phyloP scores from a whole-genome alignment of 2,797 vertebrate genomes.

The Syndactyla subalaris region DNA sequence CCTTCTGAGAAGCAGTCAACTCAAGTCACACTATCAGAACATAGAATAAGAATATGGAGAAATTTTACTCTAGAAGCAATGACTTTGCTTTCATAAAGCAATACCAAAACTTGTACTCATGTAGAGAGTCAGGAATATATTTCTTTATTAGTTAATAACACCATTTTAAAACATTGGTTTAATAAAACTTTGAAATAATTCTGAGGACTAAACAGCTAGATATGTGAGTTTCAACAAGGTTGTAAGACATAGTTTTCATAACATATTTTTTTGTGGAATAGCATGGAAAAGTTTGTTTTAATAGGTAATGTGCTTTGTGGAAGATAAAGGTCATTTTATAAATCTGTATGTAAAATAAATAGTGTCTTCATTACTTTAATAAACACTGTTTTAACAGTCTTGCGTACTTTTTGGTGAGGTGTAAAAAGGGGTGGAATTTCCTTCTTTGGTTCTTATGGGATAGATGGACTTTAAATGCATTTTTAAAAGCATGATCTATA shows the following conservation, averaged over 20 bases:
- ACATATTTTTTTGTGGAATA: neutral
- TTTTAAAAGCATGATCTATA: neutral
- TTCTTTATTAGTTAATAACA: neutral
- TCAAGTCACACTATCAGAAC: neutral
- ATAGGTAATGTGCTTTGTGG: neutral
- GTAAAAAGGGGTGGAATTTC: neutral
- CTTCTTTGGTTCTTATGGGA: neutral
- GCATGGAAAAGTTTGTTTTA: neutral
- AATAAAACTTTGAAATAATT: neutral
- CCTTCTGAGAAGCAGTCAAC: neutral
- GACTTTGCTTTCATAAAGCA: neutral
- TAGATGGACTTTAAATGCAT: neutral
- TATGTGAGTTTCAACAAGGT: neutral
- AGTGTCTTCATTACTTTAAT: neutral
- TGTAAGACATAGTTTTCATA: neutral
- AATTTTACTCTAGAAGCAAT: neutral
- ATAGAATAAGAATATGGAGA: neutral
- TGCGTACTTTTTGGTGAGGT: neutral
- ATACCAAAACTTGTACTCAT: neutral
- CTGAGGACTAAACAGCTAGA: neutral
- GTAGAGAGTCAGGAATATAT: neutral
- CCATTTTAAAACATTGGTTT: neutral
- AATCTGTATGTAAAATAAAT: neutral
- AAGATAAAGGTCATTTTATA: neutral
- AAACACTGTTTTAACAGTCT: neutral